phyloP scores from a whole-genome alignment of 1,140 invertebrate genomes.

The Limonius californicus region DNA sequence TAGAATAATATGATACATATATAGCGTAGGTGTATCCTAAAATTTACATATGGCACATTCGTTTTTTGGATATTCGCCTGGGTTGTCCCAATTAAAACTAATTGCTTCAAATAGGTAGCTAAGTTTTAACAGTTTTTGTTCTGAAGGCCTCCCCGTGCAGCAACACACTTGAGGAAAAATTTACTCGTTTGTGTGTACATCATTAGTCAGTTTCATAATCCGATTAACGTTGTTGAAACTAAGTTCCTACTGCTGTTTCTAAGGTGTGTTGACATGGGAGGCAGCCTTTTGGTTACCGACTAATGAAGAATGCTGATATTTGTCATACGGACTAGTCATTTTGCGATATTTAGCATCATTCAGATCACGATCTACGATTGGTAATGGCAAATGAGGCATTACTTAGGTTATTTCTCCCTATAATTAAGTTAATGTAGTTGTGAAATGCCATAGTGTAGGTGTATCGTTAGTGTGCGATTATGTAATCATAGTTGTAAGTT shows the following conservation, averaged over 20 bases:
- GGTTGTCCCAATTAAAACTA: no score
- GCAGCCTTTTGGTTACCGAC: neutral
- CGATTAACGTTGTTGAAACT: no score
- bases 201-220: no score
- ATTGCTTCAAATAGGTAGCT: no score
- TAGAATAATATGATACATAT: neutral
- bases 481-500: slow-evolving; percentile 12
- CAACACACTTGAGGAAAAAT: no score
- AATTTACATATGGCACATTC: neutral
- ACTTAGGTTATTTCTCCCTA: neutral
- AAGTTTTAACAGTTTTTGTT: no score
- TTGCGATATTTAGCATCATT: neutral
- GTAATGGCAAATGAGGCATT: neutral
- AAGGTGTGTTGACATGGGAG: neutral
- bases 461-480: slow-evolving; percentile 8
- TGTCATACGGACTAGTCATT: neutral
- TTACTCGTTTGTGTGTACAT: no score
- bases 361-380: neutral
- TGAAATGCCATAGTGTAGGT: slow-evolving; percentile 4
- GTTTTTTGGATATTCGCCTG: no score
- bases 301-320: neutral
- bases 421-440: slow-evolving; percentile 4
- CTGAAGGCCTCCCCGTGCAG: no score
- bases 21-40: neutral
- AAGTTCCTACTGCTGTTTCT: neutral